A percentile compares a stretch with the other conserved stretches of the same genome.
Conservation (phyloP, 2,888 invertebrate genomes). For the Aquatica leii region DNA sequence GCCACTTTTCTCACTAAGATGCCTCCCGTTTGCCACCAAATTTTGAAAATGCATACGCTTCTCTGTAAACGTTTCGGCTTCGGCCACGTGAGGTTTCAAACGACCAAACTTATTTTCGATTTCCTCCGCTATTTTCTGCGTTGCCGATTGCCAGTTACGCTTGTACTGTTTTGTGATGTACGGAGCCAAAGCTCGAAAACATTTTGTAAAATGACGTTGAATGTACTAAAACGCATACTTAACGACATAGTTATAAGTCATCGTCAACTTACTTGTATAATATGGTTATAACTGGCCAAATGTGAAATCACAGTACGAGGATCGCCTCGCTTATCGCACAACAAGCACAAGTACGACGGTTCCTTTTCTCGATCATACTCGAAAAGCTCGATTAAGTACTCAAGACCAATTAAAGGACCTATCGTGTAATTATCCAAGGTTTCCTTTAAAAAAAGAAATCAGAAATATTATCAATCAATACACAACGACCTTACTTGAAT, state of each 20-base stretch:
- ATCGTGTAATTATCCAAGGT: conserved; percentile 65
- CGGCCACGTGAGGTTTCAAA: conserved; percentile 70
- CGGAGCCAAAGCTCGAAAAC: conserved; percentile 67
- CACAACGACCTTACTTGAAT: conserved; percentile 53
- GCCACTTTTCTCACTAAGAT: conserved; percentile 70
- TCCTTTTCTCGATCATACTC: conserved; percentile 72
- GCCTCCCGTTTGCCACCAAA: conserved; percentile 71
- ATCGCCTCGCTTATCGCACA: conserved; percentile 83
- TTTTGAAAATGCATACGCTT: conserved; percentile 69
- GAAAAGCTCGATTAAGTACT: conserved; percentile 79
- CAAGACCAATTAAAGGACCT: conserved; percentile 73
- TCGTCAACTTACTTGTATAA: conserved; percentile 52
- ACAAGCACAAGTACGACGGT: conserved; percentile 77
- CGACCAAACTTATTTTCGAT: conserved; percentile 81
- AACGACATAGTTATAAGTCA: conserved; percentile 1
- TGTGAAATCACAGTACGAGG: conserved; percentile 81
- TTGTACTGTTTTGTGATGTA: conserved; percentile 69
- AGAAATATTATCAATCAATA: not conserved
- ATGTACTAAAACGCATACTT: conserved; percentile 69
- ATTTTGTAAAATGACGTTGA: conserved; percentile 70
- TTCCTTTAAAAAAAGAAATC: conserved; percentile 49
- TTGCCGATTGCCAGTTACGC: conserved; percentile 59
- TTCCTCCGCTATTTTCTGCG: conserved; percentile 69
- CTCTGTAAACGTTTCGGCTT: conserved; percentile 72
- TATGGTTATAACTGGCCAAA: conserved; percentile 79